Base-by-base conservation (phyloP, 2,113 vertebrate species). In the Pedionomus torquatus region DNA sequence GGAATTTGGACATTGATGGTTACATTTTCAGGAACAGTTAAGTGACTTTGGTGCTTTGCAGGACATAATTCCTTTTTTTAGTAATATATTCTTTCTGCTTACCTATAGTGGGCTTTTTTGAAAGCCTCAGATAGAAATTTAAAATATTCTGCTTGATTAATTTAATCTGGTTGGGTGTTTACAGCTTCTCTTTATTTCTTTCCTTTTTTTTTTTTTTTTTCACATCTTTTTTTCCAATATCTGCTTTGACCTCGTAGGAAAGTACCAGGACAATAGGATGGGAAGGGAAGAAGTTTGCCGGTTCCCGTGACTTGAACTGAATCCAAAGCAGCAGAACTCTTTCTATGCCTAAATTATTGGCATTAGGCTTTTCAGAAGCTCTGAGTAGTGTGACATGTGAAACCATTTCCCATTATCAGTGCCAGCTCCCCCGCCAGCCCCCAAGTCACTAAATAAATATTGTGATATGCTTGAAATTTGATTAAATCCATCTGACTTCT, bases 401-500 rank as follows among this genome's bases (percentile, higher is more conserved):
- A 95, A 77, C 89, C 61, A 20, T 92, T 97, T 97, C 95, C 96
- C 96, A 96, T 93, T 95, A 75, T 64, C 89, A 76, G 86, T 97
- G 95, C 97, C 96, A 97, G 92, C 70, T 90, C 61, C 92, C 94
- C 93, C 0, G 12, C 92, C 83, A 97, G 90, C 80, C 90, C 90
- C 90, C 87, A 57, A 84, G 83, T 79, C 81, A 84, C 95, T 95
- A 87, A 96, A 97, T 81, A 97, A 97, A 97, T 96, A 94, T 91
- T 94, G 87, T 92, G 92, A 91, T 96, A 80, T n/a, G 94, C 96
- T 97, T 95, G 94, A 97, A 97, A 97, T 97, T 91, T 97, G 89
- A 97, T 97, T 97, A 97, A 97, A 95, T 97, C 96, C 97, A 96
- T 69, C 91, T 97, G 97, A 97, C 96, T 96, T 97, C 92, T 68